A percentile compares a stretch with the other conserved stretches of the same genome.
Conservation (phyloP, 2,888 invertebrate genomes). For the Petrolisthes manimaculis region DNA sequence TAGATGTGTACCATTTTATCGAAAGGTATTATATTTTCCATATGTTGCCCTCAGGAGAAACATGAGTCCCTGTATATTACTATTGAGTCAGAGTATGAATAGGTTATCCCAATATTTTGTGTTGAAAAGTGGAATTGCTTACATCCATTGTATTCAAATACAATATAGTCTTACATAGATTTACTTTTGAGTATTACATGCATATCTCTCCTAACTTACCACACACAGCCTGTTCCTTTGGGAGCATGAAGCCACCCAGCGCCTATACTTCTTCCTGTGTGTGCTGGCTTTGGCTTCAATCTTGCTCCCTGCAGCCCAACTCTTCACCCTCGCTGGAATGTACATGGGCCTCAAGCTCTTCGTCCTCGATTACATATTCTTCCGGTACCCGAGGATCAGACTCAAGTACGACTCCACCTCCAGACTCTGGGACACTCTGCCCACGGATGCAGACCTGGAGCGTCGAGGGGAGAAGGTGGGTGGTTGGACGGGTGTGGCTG, state of each 20-base stretch:
- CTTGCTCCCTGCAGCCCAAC: conserved; percentile 64
- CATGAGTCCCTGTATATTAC: too few relatives aligned
- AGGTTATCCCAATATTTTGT: too few relatives aligned
- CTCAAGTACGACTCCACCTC: conserved; percentile 70
- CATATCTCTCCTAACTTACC: too few relatives aligned
- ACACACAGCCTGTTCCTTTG: conserved; percentile 62
- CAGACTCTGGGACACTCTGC: conserved; percentile 69
- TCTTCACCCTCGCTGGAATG: conserved; percentile 49
- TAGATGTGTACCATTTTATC: too few relatives aligned
- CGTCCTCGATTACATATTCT: conserved; percentile 71
- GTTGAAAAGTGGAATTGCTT: too few relatives aligned
- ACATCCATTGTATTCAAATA: too few relatives aligned
- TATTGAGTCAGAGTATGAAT: too few relatives aligned
- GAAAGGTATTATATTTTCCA: too few relatives aligned
- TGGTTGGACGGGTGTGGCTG: neutral
- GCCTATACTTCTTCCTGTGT: conserved; percentile 60
- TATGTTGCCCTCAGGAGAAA: too few relatives aligned
- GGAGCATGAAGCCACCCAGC: conserved; percentile 65
- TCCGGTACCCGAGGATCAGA: conserved; percentile 71
- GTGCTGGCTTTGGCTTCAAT: conserved; percentile 66
- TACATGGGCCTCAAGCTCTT: conserved; percentile 71
- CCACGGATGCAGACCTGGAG: conserved; percentile 70
- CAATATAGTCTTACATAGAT: too few relatives aligned
- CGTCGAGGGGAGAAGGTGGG: conserved; percentile 62
- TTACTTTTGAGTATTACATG: too few relatives aligned